These are phyloP conservation scores for Leptodactylus fallax DNA, from an alignment of 2,797 vertebrate species.

Conservation along the genomic window DNA sequence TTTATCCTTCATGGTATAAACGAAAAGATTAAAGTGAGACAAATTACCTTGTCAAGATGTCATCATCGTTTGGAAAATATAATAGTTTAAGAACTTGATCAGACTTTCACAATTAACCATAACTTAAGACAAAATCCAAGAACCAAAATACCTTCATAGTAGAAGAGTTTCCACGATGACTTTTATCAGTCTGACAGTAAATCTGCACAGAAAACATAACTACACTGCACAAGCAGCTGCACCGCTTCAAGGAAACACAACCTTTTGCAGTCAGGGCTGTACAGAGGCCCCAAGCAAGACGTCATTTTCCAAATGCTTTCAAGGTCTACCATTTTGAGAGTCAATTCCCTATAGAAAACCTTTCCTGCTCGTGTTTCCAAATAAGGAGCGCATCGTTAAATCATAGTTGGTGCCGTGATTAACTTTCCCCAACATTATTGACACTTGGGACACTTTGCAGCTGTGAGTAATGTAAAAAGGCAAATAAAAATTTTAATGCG, in stretches of 20 bases:
- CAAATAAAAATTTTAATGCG: conserved; percentile 13
- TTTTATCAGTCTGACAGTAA: conserved; percentile 25
- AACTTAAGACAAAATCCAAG: neutral
- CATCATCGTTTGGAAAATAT: neutral
- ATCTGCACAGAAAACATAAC: conserved; percentile 13
- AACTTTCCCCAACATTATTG: conserved; percentile 42
- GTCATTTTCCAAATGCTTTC: conserved; percentile 36
- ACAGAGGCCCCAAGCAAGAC: conserved; percentile 28
- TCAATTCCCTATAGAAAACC: conserved; percentile 45
- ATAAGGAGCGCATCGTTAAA: conserved; percentile 44
- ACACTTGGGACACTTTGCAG: conserved; percentile 43
- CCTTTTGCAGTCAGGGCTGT: neutral
- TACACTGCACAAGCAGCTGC: conserved; percentile 30
- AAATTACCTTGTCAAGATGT: neutral
- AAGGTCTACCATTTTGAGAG: conserved; percentile 56
- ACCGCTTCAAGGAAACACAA: conserved; percentile 46
- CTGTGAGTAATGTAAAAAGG: conserved; percentile 44
- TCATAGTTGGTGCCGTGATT: conserved; percentile 24
- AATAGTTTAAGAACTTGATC: neutral
- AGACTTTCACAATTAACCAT: neutral
- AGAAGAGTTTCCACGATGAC: neutral
- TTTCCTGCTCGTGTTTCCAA: conserved; percentile 30
- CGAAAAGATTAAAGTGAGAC: neutral
- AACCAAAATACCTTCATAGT: neutral
- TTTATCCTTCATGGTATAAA: neutral